These are phyloP conservation scores for Melanotaenia duboulayi DNA, from an alignment of 2,113 vertebrate species.

Conservation along the genomic window DNA sequence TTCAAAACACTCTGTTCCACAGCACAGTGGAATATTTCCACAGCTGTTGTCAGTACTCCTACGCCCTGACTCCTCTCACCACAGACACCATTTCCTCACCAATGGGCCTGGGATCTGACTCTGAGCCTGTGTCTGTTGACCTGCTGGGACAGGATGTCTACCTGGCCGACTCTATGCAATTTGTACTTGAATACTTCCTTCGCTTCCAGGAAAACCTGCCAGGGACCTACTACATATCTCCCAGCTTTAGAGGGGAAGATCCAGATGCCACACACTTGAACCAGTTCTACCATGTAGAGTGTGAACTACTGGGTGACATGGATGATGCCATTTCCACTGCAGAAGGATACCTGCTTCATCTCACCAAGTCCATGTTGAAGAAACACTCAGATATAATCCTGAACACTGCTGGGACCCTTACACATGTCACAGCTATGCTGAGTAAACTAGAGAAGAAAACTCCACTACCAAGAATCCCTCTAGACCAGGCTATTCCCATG, in stretches of 20 bases:
- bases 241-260: constrained; percentile 85
- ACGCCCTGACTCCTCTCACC: constrained; percentile 83
- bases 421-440: constrained; percentile 73
- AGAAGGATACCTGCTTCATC: constrained; percentile 79
- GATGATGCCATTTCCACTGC: constrained; percentile 79
- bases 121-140: constrained; percentile 81
- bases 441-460: constrained; percentile 64
- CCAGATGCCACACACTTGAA: constrained; percentile 84
- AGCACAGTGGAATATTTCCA: constrained; percentile 84
- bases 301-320: constrained; percentile 83
- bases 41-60: constrained; percentile 75
- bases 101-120: constrained; percentile 85
- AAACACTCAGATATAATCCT: constrained; percentile 78
- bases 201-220: constrained; percentile 82
- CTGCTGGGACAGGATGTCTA: constrained; percentile 82
- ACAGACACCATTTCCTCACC: constrained; percentile 86
- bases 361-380: constrained; percentile 80
- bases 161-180: constrained; percentile 86
- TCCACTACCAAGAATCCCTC: constrained; percentile 76
- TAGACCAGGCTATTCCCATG: constrained; percentile 81
- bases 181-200: constrained; percentile 85
- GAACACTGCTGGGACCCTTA: constrained; percentile 74
- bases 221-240: constrained; percentile 83
- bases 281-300: constrained; percentile 86
- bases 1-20: constrained; percentile 85